These are phyloP conservation scores for Montipora sp. DNA, from an alignment of 64 coral and sea anemone genomes.

Conservation along the genomic window DNA sequence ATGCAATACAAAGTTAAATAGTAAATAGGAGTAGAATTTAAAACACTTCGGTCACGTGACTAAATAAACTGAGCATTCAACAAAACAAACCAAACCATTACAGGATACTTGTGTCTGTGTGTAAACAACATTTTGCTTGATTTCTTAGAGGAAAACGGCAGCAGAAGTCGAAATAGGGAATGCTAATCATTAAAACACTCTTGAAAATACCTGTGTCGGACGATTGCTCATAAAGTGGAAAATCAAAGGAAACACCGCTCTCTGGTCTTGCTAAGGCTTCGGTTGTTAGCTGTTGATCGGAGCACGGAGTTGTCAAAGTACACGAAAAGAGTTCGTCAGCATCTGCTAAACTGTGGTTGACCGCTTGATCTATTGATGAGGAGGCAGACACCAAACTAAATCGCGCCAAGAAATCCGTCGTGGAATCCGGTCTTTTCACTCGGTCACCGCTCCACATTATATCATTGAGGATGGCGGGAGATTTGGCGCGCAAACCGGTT, in stretches of 20 bases:
- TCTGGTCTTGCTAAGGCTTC: slow-evolving; percentile 4
- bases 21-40: background rate
- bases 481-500: slow-evolving; percentile 1
- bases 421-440: slow-evolving; percentile 61
- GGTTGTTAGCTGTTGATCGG: background rate
- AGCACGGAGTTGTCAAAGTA: background rate
- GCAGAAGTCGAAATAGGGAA: no score
- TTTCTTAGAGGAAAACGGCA: background rate
- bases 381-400: slow-evolving; percentile 42
- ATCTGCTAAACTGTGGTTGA: slow-evolving; percentile 48
- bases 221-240: background rate
- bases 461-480: slow-evolving; percentile 67
- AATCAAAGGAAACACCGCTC: slow-evolving; percentile 10
- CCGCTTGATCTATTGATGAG: slow-evolving; percentile 32
- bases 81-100: slow-evolving; percentile 18
- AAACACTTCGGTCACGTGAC: background rate
- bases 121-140: background rate
- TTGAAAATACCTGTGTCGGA: slow-evolving; percentile 23
- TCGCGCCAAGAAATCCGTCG: slow-evolving; percentile 54
- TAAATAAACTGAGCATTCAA: background rate
- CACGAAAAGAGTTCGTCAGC: slow-evolving; percentile 47
- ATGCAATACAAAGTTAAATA: background rate
- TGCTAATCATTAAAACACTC: no score
- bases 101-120: background rate
- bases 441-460: slow-evolving; percentile 74